Evolutionary conservation across 1,140 invertebrate genomes (phyloP).

Genomic region (Xylocopa sonorina): DNA sequence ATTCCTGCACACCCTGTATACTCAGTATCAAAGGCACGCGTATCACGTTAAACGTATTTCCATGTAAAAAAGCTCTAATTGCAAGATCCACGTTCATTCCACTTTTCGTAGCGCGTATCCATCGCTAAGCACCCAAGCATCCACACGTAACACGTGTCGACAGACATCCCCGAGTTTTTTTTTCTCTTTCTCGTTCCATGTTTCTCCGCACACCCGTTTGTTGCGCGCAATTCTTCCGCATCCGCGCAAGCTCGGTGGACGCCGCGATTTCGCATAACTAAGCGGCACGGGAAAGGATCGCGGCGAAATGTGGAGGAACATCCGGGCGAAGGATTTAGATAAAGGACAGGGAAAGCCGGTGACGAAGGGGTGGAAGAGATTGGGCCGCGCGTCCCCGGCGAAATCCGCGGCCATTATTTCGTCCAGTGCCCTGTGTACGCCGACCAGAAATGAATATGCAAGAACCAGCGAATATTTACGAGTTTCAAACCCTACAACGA

Average conservation of each 20-base stretch:
- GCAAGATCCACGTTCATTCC: no score
- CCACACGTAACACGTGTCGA: no score
- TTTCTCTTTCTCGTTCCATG: no score
- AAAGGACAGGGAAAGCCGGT: slow-evolving; percentile 4
- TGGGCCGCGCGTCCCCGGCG: slow-evolving; percentile 54
- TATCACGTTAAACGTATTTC: no score
- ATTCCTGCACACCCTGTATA: no score
- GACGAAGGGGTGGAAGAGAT: slow-evolving; percentile 1
- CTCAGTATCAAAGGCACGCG: no score
- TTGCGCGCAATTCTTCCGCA: slow-evolving; percentile 1
- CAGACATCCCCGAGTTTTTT: no score
- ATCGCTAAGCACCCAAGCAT: no score
- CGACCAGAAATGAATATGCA: slow-evolving; percentile 68
- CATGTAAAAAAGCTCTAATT: no score
- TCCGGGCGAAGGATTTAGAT: slow-evolving; percentile 24
- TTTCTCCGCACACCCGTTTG: no score
- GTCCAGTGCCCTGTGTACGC: slow-evolving; percentile 40
- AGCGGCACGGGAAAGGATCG: slow-evolving; percentile 25
- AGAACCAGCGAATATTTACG: slow-evolving; percentile 68
- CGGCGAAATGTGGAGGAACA: slow-evolving; percentile 17
- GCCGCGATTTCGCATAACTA: slow-evolving; percentile 12
- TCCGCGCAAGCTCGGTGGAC: neutral
- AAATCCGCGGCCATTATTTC: slow-evolving; percentile 66
- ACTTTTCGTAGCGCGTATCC: no score
- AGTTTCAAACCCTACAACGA: slow-evolving; percentile 33